Base-by-base conservation (phyloP, 2,113 vertebrate genomes). In the Amphilophus citrinellus region DNA sequence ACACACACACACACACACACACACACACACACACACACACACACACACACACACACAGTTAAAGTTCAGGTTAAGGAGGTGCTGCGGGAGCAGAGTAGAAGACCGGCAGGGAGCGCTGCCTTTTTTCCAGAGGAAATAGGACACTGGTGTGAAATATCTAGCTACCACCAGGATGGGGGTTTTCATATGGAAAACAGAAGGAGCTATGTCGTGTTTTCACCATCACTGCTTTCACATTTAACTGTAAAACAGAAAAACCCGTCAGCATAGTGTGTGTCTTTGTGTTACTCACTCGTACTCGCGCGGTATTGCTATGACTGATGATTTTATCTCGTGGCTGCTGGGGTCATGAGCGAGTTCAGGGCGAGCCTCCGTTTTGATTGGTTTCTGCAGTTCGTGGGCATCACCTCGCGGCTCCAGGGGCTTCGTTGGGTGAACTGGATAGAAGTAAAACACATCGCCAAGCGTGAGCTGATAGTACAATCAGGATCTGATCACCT, bases 311-410 rank as follows among this genome's bases (percentile, higher is more conserved):
- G 96, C 97, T 95, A 98, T 97, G 92, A 97, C 79, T 8, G 97
- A 96, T 83, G 97, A 96, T 53, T 97, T 97, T 91, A 97, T 94
- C 92, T 97, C 97, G 75, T 97, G 97, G 86, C 96, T 95, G 86
- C 95, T 95, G 30, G 62, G 57, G 61, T 94, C 93, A 56, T 89
- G 90, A 37, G 17, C 0, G 10, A 91, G 92, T 88, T 98, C 97
- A 0, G 94, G 86, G 82, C 93, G 96, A 35, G 96, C 96, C 90
- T 99, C 98, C 24, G 95, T 93, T 96, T 99, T 99, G 94, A 99
- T 97, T 90, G 96, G 87, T 95, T 97, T 98, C 94, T 97, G 96
- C 92, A 97, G 82, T 56, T 96, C 85, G 56, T 95, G 92, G 88
- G 94, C 91, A 82, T 98, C 97, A 0, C 86, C 86, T 30, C 65